Conservation (phyloP, 1,140 invertebrate species). For the Thaumetopoea pityocampa region DNA sequence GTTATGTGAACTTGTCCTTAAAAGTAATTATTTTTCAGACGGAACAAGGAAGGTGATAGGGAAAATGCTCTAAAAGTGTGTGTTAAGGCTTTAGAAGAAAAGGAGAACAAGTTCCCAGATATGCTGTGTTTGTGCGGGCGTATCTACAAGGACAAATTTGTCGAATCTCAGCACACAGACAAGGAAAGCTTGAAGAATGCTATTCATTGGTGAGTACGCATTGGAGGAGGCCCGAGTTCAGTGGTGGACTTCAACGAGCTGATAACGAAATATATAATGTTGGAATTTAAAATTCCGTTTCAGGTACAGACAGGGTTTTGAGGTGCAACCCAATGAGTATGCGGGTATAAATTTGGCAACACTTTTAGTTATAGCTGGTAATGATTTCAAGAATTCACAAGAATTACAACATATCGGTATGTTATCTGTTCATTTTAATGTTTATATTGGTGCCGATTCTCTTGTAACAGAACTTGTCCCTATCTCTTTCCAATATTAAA, state of each 20-base stretch:
- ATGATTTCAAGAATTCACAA: constrained; percentile 94
- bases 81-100: constrained; percentile 91
- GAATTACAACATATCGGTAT: constrained; percentile 92
- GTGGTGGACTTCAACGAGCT: too few relatives aligned
- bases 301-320: constrained; percentile 96
- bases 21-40: constrained; percentile 77
- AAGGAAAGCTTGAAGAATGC: constrained; percentile 92
- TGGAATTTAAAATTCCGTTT: too few relatives aligned
- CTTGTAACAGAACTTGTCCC: too few relatives aligned
- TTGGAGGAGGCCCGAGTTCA: too few relatives aligned
- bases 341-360: constrained; percentile 99
- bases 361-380: constrained; percentile 96
- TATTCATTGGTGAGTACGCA: constrained; percentile 87
- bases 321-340: constrained; percentile 98
- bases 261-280: too few relatives aligned
- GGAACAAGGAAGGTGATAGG: constrained; percentile 95
- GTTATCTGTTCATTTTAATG: too few relatives aligned
- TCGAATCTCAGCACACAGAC: constrained; percentile 95
- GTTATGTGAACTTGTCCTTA: too few relatives aligned
- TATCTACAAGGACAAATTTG: constrained; percentile 99
- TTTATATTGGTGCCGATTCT: too few relatives aligned
- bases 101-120: constrained; percentile 96
- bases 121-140: constrained; percentile 98
- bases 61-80: constrained; percentile 96
- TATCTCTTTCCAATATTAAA: too few relatives aligned